These are phyloP conservation scores for Drosophila kanekoi DNA, from an alignment of 2,888 invertebrate species.

Conservation along the genomic window DNA sequence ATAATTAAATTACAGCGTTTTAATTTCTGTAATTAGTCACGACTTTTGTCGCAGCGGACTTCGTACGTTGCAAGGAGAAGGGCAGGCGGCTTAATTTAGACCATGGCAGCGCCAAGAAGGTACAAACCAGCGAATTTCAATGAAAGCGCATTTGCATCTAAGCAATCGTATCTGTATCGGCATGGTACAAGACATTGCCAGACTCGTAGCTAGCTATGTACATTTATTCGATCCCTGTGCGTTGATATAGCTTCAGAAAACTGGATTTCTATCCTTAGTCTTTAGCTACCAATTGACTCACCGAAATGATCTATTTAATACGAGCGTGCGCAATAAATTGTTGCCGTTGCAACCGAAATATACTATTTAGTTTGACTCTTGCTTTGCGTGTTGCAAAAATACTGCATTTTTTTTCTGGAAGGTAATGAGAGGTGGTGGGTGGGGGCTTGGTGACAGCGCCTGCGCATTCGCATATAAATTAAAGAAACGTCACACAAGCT, in stretches of 20 bases:
- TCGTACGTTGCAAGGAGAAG: slow-evolving; percentile 1
- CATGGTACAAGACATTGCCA: slow-evolving; percentile 24
- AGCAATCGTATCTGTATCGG: slow-evolving; percentile 53
- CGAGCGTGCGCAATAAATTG: slow-evolving; percentile 67
- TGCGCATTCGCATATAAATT: slow-evolving; percentile 81
- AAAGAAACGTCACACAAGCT: slow-evolving; percentile 75
- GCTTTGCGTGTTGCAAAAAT: slow-evolving; percentile 57
- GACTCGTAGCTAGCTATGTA: background rate
- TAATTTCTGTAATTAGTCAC: slow-evolving; percentile 86
- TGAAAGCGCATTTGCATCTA: slow-evolving; percentile 68
- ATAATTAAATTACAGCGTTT: slow-evolving; percentile 86
- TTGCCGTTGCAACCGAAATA: slow-evolving; percentile 51
- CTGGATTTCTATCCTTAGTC: slow-evolving; percentile 23
- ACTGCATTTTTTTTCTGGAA: slow-evolving; percentile 18
- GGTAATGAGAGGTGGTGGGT: background rate
- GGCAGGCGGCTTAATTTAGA: slow-evolving; percentile 5
- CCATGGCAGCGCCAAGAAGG: slow-evolving; percentile 65
- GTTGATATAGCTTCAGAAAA: slow-evolving; percentile 28
- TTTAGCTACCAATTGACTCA: slow-evolving; percentile 49
- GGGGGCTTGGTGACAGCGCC: slow-evolving; percentile 49
- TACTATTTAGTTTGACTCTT: slow-evolving; percentile 65
- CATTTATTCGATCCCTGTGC: slow-evolving; percentile 40
- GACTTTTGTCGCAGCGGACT: slow-evolving; percentile 77
- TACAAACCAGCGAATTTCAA: slow-evolving; percentile 54
- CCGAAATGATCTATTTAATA: slow-evolving; percentile 76